Evolutionary conservation across 2,113 vertebrate genomes (phyloP).

Genomic region (Periophthalmus modestus): DNA sequence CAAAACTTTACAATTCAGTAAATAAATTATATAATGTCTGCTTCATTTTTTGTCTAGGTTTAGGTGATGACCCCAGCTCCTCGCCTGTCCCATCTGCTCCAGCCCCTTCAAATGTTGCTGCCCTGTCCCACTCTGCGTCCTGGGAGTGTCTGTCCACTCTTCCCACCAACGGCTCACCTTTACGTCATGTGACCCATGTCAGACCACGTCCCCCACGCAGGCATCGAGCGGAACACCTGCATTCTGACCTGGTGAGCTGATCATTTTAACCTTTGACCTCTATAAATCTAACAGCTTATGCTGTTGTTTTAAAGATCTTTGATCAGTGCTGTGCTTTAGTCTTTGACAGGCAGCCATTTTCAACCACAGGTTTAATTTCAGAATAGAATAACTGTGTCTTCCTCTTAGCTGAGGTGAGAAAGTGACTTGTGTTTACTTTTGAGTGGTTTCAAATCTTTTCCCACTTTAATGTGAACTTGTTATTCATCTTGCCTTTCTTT

Average conservation of each 20-base stretch:
- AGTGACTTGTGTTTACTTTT: constrained; percentile 24
- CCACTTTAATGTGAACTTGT: constrained; percentile 35
- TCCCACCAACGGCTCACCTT: constrained; percentile 86
- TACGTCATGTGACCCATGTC: constrained; percentile 86
- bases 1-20: too few relatives aligned
- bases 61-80: constrained; percentile 72
- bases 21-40: too few relatives aligned
- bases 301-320: neutral
- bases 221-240: constrained; percentile 71
- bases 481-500: constrained; percentile 46
- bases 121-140: constrained; percentile 81
- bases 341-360: neutral
- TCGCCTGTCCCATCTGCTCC: constrained; percentile 80
- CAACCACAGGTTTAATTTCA: constrained; percentile 9
- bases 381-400: constrained; percentile 17
- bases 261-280: constrained; percentile 8
- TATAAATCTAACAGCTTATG: neutral
- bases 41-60: constrained; percentile 48
- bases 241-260: constrained; percentile 73
- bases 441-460: constrained; percentile 18
- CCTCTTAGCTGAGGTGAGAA: constrained; percentile 3
- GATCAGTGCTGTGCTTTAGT: neutral
- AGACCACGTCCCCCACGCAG: constrained; percentile 84
- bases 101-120: constrained; percentile 59
- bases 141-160: constrained; percentile 87